Percentiles rank a stretch among this genome's conserved stretches.
Conservation (phyloP, 2,113 vertebrate genomes). For the Kryptolebias marmoratus region DNA sequence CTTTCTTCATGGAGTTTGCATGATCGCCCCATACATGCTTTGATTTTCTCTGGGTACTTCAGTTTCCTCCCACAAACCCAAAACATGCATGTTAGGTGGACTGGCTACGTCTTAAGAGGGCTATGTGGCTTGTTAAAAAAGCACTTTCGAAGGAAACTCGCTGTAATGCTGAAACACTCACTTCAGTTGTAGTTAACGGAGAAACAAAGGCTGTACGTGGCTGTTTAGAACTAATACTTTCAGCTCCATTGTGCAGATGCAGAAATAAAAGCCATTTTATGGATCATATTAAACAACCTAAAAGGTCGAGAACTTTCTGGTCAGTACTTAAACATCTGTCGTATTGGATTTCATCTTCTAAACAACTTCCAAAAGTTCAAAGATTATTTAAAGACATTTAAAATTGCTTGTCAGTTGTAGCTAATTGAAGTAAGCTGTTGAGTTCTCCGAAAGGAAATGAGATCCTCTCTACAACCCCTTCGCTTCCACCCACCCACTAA, state of each 20-base stretch:
- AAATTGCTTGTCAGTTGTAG: background rate
- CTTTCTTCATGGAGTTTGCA: no score
- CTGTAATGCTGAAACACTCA: no score
- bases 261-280: background rate
- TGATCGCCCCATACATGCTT: no score
- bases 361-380: background rate
- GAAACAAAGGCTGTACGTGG: no score
- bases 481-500: background rate
- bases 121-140: no score
- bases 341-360: background rate
- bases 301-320: background rate
- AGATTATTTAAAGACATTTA: background rate
- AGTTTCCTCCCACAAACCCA: no score
- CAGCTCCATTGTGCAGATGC: background rate
- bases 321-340: background rate
- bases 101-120: no score
- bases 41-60: no score
- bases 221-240: no score
- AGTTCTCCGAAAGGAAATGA: background rate
- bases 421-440: background rate
- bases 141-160: no score
- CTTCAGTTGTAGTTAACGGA: no score
- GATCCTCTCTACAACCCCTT: background rate
- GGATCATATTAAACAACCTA: background rate
- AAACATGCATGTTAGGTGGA: no score